Evolutionary conservation across 2,797 vertebrate genomes (phyloP).

Genomic region (Chromis chromis): DNA sequence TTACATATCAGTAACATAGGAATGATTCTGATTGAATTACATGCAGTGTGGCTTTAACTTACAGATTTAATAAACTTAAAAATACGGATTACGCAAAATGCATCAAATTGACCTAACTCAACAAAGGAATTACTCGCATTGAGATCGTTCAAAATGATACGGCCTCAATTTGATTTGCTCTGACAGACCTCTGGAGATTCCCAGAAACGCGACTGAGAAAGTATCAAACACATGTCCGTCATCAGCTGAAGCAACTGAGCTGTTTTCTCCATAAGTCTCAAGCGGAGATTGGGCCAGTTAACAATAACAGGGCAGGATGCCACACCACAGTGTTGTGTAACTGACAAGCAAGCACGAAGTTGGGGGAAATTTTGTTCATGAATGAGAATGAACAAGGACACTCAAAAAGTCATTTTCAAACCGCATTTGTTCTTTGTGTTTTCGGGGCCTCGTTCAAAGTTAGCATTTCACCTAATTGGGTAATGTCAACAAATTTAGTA

Average conservation of each 20-base stretch:
- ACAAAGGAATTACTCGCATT: conserved; percentile 38
- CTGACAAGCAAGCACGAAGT: conserved; percentile 61
- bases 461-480: conserved; percentile 53
- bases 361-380: conserved; percentile 61
- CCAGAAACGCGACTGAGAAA: conserved; percentile 47
- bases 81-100: conserved; percentile 36
- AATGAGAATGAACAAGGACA: conserved; percentile 62
- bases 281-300: conserved; percentile 48
- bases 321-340: conserved; percentile 79
- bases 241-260: conserved; percentile 48
- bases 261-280: conserved; percentile 50
- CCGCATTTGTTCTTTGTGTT: conserved; percentile 68
- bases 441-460: conserved; percentile 21
- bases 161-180: conserved; percentile 41
- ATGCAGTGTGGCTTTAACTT: conserved; percentile 37
- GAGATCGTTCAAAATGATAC: conserved; percentile 31
- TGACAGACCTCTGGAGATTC: conserved; percentile 48
- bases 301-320: conserved; percentile 74
- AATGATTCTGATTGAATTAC: conserved; percentile 42
- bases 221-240: conserved; percentile 59
- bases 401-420: conserved; percentile 51
- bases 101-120: conserved; percentile 21
- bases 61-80: conserved; percentile 41
- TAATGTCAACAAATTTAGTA: conserved; percentile 49
- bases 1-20: conserved; percentile 47